Conservation (phyloP, 2,888 invertebrate species). For the Dynastes grantii region DNA sequence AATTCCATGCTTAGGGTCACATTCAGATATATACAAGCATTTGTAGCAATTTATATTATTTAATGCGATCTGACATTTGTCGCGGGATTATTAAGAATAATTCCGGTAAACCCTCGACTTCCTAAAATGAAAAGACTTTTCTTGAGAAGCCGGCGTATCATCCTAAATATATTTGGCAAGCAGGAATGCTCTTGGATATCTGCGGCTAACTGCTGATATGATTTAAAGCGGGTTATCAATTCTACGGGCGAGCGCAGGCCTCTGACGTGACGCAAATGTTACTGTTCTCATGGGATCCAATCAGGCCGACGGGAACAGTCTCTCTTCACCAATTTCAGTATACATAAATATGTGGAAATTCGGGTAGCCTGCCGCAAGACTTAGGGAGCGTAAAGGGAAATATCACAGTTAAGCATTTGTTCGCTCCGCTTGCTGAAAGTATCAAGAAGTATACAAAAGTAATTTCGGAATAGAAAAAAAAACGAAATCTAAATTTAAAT, state of each 20-base stretch:
- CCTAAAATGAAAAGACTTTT: constrained; percentile 6
- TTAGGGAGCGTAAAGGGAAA: constrained; percentile 56
- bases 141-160: neutral
- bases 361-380: neutral
- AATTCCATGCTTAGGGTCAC: too few species aligned
- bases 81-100: constrained; percentile 11
- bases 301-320: constrained; percentile 59
- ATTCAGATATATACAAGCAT: neutral
- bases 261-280: constrained; percentile 67
- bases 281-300: constrained; percentile 66
- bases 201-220: constrained; percentile 66
- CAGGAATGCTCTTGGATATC: constrained; percentile 59
- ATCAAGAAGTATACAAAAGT: neutral
- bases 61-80: neutral
- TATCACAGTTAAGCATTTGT: constrained; percentile 61
- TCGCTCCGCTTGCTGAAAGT: constrained; percentile 47
- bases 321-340: constrained; percentile 58
- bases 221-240: constrained; percentile 65
- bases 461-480: neutral
- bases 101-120: constrained; percentile 6
- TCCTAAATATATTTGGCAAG: constrained; percentile 53
- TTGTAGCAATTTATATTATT: neutral
- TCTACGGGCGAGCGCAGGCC: constrained; percentile 60
- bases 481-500: neutral
- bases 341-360: constrained; percentile 57